Conservation (phyloP, 2,888 invertebrate genomes). For the Cybosia mesomella region DNA sequence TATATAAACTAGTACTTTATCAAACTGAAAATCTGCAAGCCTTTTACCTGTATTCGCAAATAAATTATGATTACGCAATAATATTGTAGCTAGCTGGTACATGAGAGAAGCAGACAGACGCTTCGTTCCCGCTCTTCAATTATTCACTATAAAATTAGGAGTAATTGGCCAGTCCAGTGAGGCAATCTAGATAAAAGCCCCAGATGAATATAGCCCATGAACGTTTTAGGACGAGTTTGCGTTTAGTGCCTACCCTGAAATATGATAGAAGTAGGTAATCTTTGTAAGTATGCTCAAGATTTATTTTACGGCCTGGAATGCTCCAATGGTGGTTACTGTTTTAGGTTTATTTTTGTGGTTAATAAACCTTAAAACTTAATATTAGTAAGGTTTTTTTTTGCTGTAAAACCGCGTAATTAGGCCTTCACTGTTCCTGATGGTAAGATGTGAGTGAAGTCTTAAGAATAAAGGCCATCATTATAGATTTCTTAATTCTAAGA, state of each 20-base stretch:
- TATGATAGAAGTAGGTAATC: conserved; percentile 54
- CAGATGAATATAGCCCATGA: conserved; percentile 53
- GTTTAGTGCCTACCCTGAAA: conserved; percentile 51
- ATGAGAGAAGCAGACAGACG: conserved; percentile 12
- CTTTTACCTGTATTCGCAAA: too few species aligned
- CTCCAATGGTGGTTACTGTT: conserved; percentile 10
- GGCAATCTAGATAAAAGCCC: conserved; percentile 75
- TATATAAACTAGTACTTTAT: too few species aligned
- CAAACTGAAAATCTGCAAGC: too few species aligned
- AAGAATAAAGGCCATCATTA: too few species aligned
- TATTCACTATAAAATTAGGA: conserved; percentile 70
- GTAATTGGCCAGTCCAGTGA: conserved; percentile 64
- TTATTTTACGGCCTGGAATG: conserved; percentile 36
- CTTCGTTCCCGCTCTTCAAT: conserved; percentile 53
- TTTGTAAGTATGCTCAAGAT: conserved; percentile 49
- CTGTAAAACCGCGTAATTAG: too few species aligned
- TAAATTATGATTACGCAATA: too few species aligned
- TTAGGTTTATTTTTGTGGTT: conserved; percentile 8
- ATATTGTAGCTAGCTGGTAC: conserved; percentile 4
- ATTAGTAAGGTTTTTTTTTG: not conserved
- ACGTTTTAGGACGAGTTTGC: conserved; percentile 44
- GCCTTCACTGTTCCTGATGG: too few species aligned
- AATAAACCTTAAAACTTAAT: not conserved
- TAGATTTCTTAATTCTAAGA: too few species aligned
- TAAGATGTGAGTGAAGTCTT: too few species aligned